Evolutionary conservation across 2,797 vertebrate genomes (phyloP), one percentile per base, ranked within the genome.

Genomic region (Galagoides demidoff): DNA sequence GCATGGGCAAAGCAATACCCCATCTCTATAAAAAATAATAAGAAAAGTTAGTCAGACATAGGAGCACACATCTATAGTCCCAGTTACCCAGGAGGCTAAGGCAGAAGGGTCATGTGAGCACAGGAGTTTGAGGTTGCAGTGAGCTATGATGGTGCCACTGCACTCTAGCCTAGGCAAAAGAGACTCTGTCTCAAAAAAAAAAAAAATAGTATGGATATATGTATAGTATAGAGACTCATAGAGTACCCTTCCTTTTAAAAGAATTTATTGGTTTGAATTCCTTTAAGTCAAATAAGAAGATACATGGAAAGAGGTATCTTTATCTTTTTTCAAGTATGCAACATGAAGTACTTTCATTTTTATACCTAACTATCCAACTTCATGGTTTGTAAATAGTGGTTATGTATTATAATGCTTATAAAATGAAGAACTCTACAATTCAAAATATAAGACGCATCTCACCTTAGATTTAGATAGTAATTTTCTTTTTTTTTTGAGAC

Each of bases 351-450:
- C 96, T 98, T 98, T 98, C 59, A 79, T 96, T 91, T 97, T 98
- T 98, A 97, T 82, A 97, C 90, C 95, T 96, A 97, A 96, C 95
- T 98, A 97, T 90, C 96, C 95, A 98, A 98, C 92, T 98, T 98
- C 92, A 96, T 97, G 95, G 97, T 97, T 98, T 98, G 90, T 98
- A 97, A 98, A 98, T 95, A 98, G 90, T 97, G 20, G 8, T 84
- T 84, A 78, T 83, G 94, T 19, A 52, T 43, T 91, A 73, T 78
- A 78, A 29, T 92, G 49, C 88, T 71, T 92, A 59, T 85, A 96
- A 93, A 92, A 55, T 73, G 37, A 88, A 92, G 31, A 77, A 34
- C 70, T 96, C 43, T 34, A 92, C 66, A 94, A 81, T 71, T 87
- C 29, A 85, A 73, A 85, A 71, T 66, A 90, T 89, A 90, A 94